Evolutionary conservation across 2,113 vertebrate genomes (phyloP).

Genomic region (Ophthalmolycus amberensis): DNA sequence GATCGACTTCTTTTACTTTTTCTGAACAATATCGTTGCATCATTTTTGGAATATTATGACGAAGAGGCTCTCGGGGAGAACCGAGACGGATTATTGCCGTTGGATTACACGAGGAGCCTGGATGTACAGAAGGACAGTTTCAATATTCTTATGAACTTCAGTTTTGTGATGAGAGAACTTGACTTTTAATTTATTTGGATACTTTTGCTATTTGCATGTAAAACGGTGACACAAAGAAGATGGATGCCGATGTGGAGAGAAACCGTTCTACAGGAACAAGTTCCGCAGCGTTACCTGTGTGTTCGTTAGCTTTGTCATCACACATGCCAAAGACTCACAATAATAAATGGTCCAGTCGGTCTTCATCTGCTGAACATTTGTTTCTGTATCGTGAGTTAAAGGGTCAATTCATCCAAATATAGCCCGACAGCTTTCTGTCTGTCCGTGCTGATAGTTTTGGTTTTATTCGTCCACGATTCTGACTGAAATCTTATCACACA

Average conservation of each 20-base stretch:
- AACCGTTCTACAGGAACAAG: neutral
- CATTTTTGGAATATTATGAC: neutral
- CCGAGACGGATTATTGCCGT: neutral
- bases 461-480: neutral
- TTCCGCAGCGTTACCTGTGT: neutral
- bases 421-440: neutral
- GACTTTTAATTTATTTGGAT: conserved; percentile 37
- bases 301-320: neutral
- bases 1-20: conserved; percentile 6
- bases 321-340: conserved; percentile 19
- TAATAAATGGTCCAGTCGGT: neutral
- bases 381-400: neutral
- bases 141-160: neutral
- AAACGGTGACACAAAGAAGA: neutral
- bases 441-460: neutral
- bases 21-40: neutral
- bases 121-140: neutral
- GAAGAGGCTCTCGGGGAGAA: neutral
- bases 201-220: conserved; percentile 4
- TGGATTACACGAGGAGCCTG: neutral
- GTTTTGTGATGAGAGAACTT: neutral
- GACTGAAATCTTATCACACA: neutral
- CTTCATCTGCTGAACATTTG: conserved; percentile 1
- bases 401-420: neutral
- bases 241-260: neutral